phyloP scores from a whole-genome alignment of 1,140 invertebrate genomes.

The Drosophila pruinosa region DNA sequence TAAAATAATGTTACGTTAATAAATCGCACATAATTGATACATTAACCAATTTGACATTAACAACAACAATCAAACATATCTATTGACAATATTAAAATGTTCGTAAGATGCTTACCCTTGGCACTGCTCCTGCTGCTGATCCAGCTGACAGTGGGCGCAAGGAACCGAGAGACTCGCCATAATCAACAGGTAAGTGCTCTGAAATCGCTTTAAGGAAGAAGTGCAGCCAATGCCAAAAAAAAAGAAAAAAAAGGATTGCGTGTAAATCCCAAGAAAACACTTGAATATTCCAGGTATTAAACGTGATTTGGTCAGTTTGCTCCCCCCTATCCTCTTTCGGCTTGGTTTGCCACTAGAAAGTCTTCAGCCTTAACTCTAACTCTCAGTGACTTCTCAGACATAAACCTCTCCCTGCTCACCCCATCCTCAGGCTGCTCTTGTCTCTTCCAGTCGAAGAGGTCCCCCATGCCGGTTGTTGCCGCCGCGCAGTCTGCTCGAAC shows the following conservation, averaged over 20 bases:
- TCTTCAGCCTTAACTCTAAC: conserved; percentile 11
- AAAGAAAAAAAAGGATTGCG: too few species aligned
- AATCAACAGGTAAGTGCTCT: conserved; percentile 28
- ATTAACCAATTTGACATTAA: conserved; percentile 4
- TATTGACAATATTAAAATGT: conserved; percentile 46
- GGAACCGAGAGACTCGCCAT: background rate
- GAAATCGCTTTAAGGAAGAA: background rate
- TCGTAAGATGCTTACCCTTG: conserved; percentile 8
- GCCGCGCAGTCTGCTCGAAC: conserved; percentile 43
- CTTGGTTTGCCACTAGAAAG: conserved; percentile 35
- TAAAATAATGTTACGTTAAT: conserved; percentile 9
- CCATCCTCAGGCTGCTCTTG: background rate
- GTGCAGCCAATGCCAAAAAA: too few species aligned
- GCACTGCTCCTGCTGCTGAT: conserved; percentile 27
- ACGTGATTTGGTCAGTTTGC: conserved; percentile 24
- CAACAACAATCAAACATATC: background rate
- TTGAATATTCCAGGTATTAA: conserved; percentile 82
- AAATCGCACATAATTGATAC: background rate
- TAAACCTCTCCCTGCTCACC: background rate
- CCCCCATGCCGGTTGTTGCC: conserved; percentile 18
- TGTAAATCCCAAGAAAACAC: conserved; percentile 79
- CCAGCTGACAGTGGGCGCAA: conserved; percentile 25
- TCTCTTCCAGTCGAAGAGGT: background rate
- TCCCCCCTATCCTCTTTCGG: too few species aligned
- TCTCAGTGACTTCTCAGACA: conserved; percentile 15